Percentiles rank a stretch among this genome's conserved stretches.
Conservation (phyloP, 2,888 invertebrate species). For the Andricus curvator region DNA sequence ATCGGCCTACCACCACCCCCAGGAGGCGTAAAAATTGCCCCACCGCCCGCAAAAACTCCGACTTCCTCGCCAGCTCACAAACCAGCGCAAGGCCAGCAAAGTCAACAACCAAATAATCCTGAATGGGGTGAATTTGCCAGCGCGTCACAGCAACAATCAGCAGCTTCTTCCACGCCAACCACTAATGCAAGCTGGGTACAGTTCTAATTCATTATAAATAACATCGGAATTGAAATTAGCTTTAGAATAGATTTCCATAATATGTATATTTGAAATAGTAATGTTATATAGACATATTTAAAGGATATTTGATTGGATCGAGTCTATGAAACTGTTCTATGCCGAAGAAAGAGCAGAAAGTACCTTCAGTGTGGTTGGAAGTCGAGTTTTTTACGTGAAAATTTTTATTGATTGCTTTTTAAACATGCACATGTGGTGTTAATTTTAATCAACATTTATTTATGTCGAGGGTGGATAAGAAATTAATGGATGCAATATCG, state of each 20-base stretch:
- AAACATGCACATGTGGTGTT: background rate
- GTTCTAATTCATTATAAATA: constrained; percentile 69
- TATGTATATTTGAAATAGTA: constrained; percentile 50
- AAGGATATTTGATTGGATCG: constrained; percentile 44
- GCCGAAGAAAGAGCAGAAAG: constrained; percentile 1
- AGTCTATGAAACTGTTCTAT: constrained; percentile 45
- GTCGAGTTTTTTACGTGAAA: background rate
- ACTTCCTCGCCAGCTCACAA: constrained; percentile 89
- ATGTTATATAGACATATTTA: constrained; percentile 44
- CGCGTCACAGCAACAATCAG: constrained; percentile 70
- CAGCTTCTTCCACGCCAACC: constrained; percentile 61
- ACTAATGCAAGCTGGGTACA: constrained; percentile 77
- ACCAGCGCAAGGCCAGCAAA: constrained; percentile 80
- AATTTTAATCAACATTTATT: background rate
- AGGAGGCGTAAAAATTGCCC: constrained; percentile 86
- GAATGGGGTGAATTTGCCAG: constrained; percentile 90
- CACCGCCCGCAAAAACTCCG: constrained; percentile 84
- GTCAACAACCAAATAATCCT: constrained; percentile 77
- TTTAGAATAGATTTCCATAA: constrained; percentile 20
- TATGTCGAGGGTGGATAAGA: background rate
- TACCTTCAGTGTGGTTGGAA: background rate
- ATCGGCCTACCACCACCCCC: constrained; percentile 91
- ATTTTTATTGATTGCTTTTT: background rate
- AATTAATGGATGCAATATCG: background rate
- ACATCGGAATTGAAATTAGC: constrained; percentile 37